phyloP scores from a whole-genome alignment of 1,140 invertebrate genomes.

The Leptinotarsa defecta region DNA sequence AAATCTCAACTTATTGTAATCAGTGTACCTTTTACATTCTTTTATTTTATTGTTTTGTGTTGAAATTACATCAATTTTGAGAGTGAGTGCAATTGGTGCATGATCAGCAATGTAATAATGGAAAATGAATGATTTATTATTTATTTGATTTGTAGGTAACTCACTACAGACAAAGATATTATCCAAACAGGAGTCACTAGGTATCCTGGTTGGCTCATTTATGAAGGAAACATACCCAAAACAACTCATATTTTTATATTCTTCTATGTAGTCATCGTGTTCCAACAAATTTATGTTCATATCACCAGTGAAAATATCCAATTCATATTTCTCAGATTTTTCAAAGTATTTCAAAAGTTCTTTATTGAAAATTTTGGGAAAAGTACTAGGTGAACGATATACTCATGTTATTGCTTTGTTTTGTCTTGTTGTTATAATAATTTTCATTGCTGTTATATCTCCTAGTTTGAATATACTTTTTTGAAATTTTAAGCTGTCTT shows the following conservation, averaged over 20 bases:
- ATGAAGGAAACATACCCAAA: neutral
- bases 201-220: neutral
- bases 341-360: too few species aligned
- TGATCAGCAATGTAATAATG: neutral
- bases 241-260: neutral
- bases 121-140: neutral
- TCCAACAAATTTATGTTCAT: neutral
- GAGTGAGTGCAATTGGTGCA: neutral
- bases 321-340: too few species aligned
- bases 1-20: too few species aligned
- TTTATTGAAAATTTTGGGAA: too few species aligned
- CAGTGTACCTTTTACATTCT: too few species aligned
- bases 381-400: neutral
- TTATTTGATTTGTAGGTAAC: neutral
- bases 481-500: neutral
- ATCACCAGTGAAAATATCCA: neutral
- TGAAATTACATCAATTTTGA: too few species aligned
- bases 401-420: neutral
- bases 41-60: too few species aligned
- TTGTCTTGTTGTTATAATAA: neutral
- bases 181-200: neutral
- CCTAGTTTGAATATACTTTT: neutral
- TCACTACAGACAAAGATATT: neutral
- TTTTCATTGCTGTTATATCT: neutral
- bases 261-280: neutral